Base-by-base conservation (phyloP, 2,797 vertebrate species). In the Delichon dasypus region DNA sequence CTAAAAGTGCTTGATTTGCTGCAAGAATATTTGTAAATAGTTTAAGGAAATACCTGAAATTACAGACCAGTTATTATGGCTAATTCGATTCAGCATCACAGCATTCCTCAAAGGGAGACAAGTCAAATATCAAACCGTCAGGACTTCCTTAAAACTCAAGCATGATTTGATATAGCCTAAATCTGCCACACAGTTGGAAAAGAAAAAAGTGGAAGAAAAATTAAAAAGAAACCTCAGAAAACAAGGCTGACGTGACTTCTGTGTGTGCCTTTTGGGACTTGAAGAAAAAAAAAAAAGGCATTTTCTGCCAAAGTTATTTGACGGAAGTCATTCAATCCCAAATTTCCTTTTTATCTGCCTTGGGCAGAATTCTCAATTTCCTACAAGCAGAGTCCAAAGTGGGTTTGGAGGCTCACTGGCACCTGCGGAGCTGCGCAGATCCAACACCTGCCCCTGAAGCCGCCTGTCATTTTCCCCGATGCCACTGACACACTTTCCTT, bases 21-120 rank as follows among this genome's bases (percentile, higher is more conserved):
- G 40, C 38, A 72, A 30, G 19, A 79, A n/a, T 38, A 77, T 48
- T 53, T 55, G 68, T 48, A 80, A 94, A 83, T 17, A 87, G 68
- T 80, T 93, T 32, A 81, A 89, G 70, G 75, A 84, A 95, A 84
- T 51, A 93, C 44, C 58, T 94, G 86, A 51, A 92, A 91, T 79
- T 58, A 50, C 34, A 71, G 66, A 60, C 18, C 47, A 87, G 62
- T 38, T 50, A 45, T 17, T 42, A 44, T 8, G 32, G 25, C 40
- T 83, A 55, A 94, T 91, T 79, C 14, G 21, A 77, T 36, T 95
- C 64, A 85, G 77, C 67, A 48, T 72, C 73, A 64, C 66, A 74
- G 58, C 30, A 20, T 55, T 80, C 58, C 93, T 92, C 76, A 26
- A 54, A 62, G 74, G 77, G 67, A 93, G 47, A 61, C 32, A 70